Conservation (phyloP, 2,113 vertebrate genomes). For the Callopanchax toddi region DNA sequence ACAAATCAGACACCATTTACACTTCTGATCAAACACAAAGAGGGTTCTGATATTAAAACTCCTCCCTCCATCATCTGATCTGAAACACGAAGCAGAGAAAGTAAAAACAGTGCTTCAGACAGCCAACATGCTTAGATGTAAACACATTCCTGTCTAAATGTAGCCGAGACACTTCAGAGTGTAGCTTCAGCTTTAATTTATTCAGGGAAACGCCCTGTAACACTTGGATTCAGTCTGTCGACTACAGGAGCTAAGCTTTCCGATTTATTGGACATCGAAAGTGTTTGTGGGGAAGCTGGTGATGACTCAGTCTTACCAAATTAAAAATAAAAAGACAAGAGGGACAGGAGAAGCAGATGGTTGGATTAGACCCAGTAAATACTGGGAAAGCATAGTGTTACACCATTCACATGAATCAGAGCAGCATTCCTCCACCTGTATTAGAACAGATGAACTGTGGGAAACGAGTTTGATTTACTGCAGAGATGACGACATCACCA, state of each 20-base stretch:
- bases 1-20: no score
- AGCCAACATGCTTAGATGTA: no score
- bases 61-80: no score
- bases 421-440: background rate
- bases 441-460: background rate
- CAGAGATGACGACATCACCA: no score
- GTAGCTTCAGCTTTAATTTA: background rate
- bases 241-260: background rate
- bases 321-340: no score
- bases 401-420: background rate
- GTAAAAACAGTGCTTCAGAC: no score
- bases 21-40: no score
- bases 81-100: no score
- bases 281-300: constrained; percentile 15
- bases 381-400: background rate
- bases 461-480: no score
- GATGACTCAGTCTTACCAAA: background rate
- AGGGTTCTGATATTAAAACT: no score
- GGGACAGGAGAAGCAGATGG: constrained; percentile 21
- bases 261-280: background rate
- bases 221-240: background rate
- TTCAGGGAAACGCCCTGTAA: background rate
- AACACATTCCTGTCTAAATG: background rate
- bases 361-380: background rate
- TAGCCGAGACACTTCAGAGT: background rate